These are phyloP conservation scores for Andrena praecox DNA, from an alignment of 2,888 invertebrate species.

Conservation along the genomic window DNA sequence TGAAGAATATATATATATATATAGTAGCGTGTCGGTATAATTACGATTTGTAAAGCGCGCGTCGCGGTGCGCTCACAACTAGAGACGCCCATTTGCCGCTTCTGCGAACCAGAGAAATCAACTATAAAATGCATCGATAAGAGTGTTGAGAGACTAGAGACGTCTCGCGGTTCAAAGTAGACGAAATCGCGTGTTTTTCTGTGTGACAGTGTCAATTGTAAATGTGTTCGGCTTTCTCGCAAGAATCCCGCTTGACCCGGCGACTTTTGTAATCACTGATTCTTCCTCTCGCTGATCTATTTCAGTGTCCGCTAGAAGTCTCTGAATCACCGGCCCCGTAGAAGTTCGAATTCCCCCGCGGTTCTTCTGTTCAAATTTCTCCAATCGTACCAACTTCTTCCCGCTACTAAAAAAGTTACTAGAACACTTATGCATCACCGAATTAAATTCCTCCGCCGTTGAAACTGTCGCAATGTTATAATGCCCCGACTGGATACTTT, in stretches of 20 bases:
- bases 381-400: no score
- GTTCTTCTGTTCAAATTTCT: no score
- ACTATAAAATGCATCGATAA: constrained; percentile 37
- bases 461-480: no score
- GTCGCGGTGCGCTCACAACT: constrained; percentile 54
- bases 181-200: constrained; percentile 25
- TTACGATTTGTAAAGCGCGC: constrained; percentile 58
- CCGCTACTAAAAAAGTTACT: no score
- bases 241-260: neutral
- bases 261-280: neutral
- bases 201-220: constrained; percentile 68
- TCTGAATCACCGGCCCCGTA: no score
- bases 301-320: neutral
- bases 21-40: constrained; percentile 63
- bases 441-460: no score
- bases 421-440: no score
- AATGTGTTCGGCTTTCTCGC: constrained; percentile 57
- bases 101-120: constrained; percentile 64
- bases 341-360: no score
- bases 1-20: constrained; percentile 53
- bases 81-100: constrained; percentile 60
- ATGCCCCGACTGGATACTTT: neutral
- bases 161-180: constrained; percentile 2
- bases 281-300: neutral
- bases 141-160: neutral